Evolutionary conservation across 2,888 invertebrate species (phyloP).

Genomic region (Balanococcus diminutus): DNA sequence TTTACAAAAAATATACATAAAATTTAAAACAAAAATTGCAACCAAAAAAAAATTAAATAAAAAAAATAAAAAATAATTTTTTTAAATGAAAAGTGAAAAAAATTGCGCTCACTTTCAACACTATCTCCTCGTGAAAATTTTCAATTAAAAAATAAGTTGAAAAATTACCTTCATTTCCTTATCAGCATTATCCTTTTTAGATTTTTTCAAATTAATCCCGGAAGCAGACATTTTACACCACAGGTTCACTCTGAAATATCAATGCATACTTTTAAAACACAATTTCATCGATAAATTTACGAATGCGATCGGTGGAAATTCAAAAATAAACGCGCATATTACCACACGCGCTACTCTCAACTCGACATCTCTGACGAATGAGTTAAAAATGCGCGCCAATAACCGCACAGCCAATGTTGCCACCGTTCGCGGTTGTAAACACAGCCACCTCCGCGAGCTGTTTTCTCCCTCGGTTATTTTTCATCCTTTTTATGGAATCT

Average conservation of each 20-base stretch:
- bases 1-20: not conserved
- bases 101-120: not conserved
- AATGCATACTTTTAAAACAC: not conserved
- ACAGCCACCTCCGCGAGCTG: not conserved
- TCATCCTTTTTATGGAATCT: not conserved
- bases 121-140: not conserved
- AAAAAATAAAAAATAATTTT: not conserved
- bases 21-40: not conserved
- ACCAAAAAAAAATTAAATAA: not conserved
- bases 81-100: not conserved
- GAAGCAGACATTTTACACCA: not conserved
- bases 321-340: conserved; percentile 33
- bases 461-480: not conserved
- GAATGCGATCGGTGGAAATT: not conserved
- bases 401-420: not conserved
- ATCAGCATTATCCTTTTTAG: conserved; percentile 2
- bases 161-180: conserved; percentile 34
- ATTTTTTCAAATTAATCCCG: conserved; percentile 17
- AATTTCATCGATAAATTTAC: not conserved
- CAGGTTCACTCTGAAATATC: not conserved
- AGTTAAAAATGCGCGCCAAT: conserved; percentile 40
- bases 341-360: conserved; percentile 18
- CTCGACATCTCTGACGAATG: conserved; percentile 36
- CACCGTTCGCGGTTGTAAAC: not conserved
- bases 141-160: not conserved